A percentile compares a stretch with the other conserved stretches of the same genome.
Evolutionary conservation across 2,113 vertebrate species (phyloP).

Genomic region (Machaerirhynchus nigripectus): DNA sequence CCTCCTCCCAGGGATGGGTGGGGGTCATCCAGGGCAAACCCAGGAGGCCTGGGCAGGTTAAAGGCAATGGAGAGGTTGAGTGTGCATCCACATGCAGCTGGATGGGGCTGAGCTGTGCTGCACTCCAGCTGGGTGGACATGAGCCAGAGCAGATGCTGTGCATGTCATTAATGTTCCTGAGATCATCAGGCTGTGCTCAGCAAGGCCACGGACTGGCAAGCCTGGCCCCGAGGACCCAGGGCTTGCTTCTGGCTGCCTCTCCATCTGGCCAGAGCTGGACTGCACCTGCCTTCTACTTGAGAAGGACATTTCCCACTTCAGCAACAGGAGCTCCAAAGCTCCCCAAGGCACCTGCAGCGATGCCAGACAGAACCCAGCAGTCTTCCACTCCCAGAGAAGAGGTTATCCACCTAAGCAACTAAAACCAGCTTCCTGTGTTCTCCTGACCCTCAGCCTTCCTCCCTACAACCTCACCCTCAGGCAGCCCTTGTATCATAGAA

Average conservation of each 20-base stretch:
- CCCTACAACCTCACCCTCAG: not conserved
- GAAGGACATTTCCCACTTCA: not conserved
- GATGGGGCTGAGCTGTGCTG: not conserved
- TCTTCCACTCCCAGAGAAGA: not conserved
- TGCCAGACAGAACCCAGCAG: accelerated
- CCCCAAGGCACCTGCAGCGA: accelerated
- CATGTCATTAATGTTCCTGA: not conserved
- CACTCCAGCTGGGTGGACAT: not conserved
- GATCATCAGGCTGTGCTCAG: not conserved
- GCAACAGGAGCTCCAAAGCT: not conserved
- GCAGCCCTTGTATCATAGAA: not conserved
- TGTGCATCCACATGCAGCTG: accelerated
- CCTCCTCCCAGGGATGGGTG: accelerated
- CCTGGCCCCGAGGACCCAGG: not conserved
- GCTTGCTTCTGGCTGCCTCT: not conserved
- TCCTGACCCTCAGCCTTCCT: not conserved
- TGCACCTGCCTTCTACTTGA: not conserved
- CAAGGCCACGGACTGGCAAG: accelerated
- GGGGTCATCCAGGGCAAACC: not conserved
- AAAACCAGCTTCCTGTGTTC: not conserved
- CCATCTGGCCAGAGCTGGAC: not conserved
- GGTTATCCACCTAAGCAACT: not conserved
- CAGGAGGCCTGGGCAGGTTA: not conserved
- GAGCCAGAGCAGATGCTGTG: not conserved
- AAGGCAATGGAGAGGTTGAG: not conserved